These are phyloP conservation scores for Desmophyllum pertusum DNA, from an alignment of 92 coral and sea anemone species.

Conservation along the genomic window DNA sequence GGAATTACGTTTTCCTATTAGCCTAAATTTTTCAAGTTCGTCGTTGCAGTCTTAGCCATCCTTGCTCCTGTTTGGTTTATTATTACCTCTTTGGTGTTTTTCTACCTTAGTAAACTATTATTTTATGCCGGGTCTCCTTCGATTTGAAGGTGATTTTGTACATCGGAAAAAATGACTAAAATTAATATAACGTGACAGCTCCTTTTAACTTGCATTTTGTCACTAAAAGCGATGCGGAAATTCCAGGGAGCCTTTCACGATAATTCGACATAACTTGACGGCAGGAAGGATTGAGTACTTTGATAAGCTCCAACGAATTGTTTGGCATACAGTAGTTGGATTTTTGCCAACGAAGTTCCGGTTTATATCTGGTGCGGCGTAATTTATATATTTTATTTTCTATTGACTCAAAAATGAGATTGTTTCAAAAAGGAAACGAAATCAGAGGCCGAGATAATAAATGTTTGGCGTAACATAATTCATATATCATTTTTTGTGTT, in stretches of 20 bases:
- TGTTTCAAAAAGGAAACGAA: not conserved
- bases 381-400: not conserved
- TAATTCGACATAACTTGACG: not conserved
- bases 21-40: too few species aligned
- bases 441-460: not conserved
- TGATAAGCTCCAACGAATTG: not conserved
- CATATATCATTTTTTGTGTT: too few species aligned
- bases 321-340: not conserved
- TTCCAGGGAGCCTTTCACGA: not conserved
- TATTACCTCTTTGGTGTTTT: too few species aligned
- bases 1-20: too few species aligned
- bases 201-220: too few species aligned
- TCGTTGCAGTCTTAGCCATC: too few species aligned
- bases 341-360: not conserved
- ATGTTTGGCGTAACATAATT: not conserved
- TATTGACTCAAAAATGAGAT: not conserved
- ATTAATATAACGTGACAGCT: too few species aligned
- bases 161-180: too few species aligned
- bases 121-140: too few species aligned
- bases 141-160: too few species aligned
- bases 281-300: not conserved
- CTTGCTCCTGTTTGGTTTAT: too few species aligned
- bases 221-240: slow-evolving; percentile 2
- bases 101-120: too few species aligned
- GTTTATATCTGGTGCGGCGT: not conserved